Evolutionary conservation across 2,888 invertebrate genomes (phyloP).

Genomic region (Xestia c-nigrum): DNA sequence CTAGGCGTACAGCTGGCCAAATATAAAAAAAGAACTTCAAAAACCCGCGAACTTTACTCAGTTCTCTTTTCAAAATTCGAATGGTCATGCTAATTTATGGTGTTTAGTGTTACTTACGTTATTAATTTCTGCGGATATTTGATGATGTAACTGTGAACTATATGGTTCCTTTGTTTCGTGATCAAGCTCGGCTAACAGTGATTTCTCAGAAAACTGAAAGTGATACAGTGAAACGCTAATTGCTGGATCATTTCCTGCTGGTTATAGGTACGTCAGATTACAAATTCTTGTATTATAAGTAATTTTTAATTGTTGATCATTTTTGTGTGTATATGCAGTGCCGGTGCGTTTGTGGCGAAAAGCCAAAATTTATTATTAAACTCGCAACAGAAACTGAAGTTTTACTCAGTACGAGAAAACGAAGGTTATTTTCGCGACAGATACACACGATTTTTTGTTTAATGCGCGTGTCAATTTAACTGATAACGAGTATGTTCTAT

Average conservation of each 20-base stretch:
- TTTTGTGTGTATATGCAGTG: constrained; percentile 69
- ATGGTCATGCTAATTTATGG: constrained; percentile 74
- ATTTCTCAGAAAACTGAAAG: constrained; percentile 79
- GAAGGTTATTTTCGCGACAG: constrained; percentile 77
- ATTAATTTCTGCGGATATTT: constrained; percentile 81
- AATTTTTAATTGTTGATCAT: constrained; percentile 51
- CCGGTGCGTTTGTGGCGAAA: constrained; percentile 78
- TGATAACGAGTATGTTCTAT: constrained; percentile 34
- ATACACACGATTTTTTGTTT: constrained; percentile 50
- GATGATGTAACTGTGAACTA: constrained; percentile 83
- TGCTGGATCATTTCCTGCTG: constrained; percentile 70
- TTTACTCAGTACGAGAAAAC: constrained; percentile 75
- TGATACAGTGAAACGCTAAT: constrained; percentile 80
- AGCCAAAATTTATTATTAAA: constrained; percentile 87
- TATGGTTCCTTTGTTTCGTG: constrained; percentile 81
- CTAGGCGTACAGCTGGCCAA: constrained; percentile 29
- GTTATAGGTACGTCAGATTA: constrained; percentile 73
- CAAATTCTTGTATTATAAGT: constrained; percentile 43
- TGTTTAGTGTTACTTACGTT: constrained; percentile 66
- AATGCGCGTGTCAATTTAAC: constrained; percentile 43
- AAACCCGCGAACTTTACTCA: constrained; percentile 28
- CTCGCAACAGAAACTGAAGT: constrained; percentile 80
- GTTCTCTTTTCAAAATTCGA: constrained; percentile 65
- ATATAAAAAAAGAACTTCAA: constrained; percentile 11
- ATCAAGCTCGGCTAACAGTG: constrained; percentile 77